Percentiles rank a stretch among this genome's conserved stretches.
phyloP scores from a whole-genome alignment of 2,888 invertebrate species.

The Lypha dubia region DNA sequence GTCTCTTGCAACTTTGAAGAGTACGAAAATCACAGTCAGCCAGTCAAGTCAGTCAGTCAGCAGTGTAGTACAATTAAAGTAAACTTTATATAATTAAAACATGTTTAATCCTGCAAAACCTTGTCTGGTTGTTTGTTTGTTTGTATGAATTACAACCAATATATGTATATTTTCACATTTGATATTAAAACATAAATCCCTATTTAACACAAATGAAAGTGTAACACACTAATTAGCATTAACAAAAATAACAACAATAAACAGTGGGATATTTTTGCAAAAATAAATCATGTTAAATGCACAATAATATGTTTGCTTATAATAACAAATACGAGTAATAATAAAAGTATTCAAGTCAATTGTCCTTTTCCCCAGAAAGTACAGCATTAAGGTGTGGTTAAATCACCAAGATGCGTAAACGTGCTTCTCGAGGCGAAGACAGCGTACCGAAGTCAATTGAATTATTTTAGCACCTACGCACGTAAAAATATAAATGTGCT shows the following conservation, averaged over 20 bases:
- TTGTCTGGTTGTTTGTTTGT: conserved; percentile 16
- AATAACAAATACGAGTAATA: too few relatives aligned
- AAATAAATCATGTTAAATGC: too few relatives aligned
- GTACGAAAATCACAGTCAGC: background rate
- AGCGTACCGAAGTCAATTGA: too few relatives aligned
- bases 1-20: background rate
- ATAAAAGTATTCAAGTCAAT: too few relatives aligned
- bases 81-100: conserved; percentile 31
- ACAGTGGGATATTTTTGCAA: background rate
- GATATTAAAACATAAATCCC: conserved; percentile 67
- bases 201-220: conserved; percentile 71
- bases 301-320: too few relatives aligned
- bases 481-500: too few relatives aligned
- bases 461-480: too few relatives aligned
- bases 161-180: conserved; percentile 15
- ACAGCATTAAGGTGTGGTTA: too few relatives aligned
- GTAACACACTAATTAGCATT: conserved; percentile 72
- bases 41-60: too few relatives aligned
- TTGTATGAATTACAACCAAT: conserved; percentile 2
- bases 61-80: conserved; percentile 11
- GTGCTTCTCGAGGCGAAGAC: too few relatives aligned
- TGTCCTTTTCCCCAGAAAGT: too few relatives aligned
- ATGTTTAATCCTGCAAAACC: background rate
- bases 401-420: too few relatives aligned
- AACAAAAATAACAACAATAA: conserved; percentile 49